Evolutionary conservation across 1,140 invertebrate genomes (phyloP).

Genomic region (Phenacoccus solenopsis): DNA sequence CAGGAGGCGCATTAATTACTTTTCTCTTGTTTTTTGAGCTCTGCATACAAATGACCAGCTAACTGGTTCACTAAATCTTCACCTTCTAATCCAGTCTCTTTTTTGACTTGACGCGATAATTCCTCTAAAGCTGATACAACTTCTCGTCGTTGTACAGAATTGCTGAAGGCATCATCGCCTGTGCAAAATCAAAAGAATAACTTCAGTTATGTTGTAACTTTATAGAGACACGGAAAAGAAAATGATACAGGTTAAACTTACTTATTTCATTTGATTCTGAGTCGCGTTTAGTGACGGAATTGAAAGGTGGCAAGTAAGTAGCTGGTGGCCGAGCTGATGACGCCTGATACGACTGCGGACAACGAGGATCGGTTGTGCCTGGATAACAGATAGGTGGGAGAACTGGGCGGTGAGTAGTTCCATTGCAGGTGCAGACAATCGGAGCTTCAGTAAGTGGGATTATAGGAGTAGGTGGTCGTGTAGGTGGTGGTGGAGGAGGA

Average conservation of each 20-base stretch:
- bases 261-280: neutral
- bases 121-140: conserved; percentile 2
- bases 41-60: conserved; percentile 25
- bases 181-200: no score
- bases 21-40: conserved; percentile 12
- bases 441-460: conserved; percentile 22
- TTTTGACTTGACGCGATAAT: conserved; percentile 3
- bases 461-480: conserved; percentile 22
- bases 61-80: conserved; percentile 8
- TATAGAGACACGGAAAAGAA: neutral
- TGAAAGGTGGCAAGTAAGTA: conserved; percentile 20
- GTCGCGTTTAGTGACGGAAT: neutral
- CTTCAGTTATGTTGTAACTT: no score
- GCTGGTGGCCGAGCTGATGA: conserved; percentile 22
- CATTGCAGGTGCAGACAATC: conserved; percentile 27
- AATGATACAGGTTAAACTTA: neutral
- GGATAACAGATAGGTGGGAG: conserved; percentile 27
- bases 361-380: conserved; percentile 29
- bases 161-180: neutral
- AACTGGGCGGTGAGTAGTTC: conserved; percentile 23
- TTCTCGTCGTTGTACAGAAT: neutral
- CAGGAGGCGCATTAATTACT: neutral
- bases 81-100: conserved; percentile 18
- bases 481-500: conserved; percentile 30
- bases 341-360: conserved; percentile 27